These are phyloP conservation scores for Gouania willdenowi DNA, from an alignment of 2,797 vertebrate species.

Conservation along the genomic window DNA sequence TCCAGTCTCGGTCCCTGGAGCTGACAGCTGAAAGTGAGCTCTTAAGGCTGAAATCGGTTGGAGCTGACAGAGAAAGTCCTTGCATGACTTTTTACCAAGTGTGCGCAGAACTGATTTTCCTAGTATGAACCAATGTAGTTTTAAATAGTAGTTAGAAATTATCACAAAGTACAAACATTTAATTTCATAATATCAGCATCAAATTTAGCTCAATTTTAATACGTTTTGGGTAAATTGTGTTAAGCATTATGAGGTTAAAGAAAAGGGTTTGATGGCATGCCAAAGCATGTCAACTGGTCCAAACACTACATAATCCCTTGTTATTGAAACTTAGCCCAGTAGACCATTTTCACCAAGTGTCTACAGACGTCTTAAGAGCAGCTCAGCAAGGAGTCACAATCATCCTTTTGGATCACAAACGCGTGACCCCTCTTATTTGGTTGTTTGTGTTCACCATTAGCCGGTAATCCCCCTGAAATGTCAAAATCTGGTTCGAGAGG, in stretches of 20 bases:
- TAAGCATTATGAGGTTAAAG: background rate
- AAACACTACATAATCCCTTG: constrained; percentile 20
- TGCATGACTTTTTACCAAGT: constrained; percentile 48
- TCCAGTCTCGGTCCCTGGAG: constrained; percentile 32
- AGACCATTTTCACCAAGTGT: too few species aligned
- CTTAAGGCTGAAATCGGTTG: constrained; percentile 50
- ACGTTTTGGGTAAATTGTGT: constrained; percentile 10
- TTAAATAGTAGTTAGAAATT: too few species aligned
- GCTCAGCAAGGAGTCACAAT: constrained; percentile 17
- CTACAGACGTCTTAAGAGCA: constrained; percentile 12
- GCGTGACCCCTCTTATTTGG: constrained; percentile 47
- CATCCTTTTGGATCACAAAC: constrained; percentile 27
- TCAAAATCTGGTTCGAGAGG: constrained; percentile 37
- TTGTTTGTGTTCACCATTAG: constrained; percentile 65
- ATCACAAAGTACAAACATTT: background rate
- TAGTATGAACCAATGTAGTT: constrained; percentile 5
- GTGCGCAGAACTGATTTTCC: constrained; percentile 10
- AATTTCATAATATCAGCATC: too few species aligned
- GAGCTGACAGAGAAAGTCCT: constrained; percentile 61
- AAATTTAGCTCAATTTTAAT: too few species aligned
- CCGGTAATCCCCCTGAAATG: constrained; percentile 52
- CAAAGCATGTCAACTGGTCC: constrained; percentile 19
- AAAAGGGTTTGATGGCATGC: background rate
- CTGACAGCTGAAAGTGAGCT: constrained; percentile 42
- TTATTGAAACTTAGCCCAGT: constrained; percentile 25